Percentiles rank a stretch among this genome's conserved stretches.
phyloP scores from a whole-genome alignment of 2,888 invertebrate genomes.

The Lymantria dispar region DNA sequence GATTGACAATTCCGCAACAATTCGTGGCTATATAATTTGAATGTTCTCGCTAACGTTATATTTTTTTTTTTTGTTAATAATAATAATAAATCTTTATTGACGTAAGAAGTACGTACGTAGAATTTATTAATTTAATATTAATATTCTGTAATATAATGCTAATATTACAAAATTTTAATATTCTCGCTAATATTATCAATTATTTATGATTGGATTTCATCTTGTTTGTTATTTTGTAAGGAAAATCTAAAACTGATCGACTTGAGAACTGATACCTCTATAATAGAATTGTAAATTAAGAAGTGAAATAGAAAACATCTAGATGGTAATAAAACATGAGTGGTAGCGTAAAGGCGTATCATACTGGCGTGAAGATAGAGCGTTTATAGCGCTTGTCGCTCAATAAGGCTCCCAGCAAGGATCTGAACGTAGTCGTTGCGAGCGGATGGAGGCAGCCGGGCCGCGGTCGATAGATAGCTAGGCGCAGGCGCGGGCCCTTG shows the following conservation, averaged over 20 bases:
- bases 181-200: too few relatives aligned
- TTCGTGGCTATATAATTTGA: too few relatives aligned
- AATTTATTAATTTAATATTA: too few relatives aligned
- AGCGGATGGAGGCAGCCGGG: conserved; percentile 55
- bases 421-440: conserved; percentile 52
- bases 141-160: too few relatives aligned
- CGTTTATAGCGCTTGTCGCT: conserved; percentile 56
- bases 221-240: neutral
- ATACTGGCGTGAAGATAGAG: conserved; percentile 46
- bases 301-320: conserved; percentile 30
- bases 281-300: conserved; percentile 12
- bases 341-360: conserved; percentile 40
- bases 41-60: too few relatives aligned
- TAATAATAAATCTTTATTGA: too few relatives aligned
- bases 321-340: conserved; percentile 46
- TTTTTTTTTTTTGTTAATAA: too few relatives aligned
- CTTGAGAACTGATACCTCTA: neutral
- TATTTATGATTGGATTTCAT: neutral
- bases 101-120: too few relatives aligned
- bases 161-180: too few relatives aligned
- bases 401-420: conserved; percentile 58
- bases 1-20: too few relatives aligned
- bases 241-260: neutral
- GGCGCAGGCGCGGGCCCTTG: conserved; percentile 63
- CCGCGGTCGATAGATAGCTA: conserved; percentile 62